phyloP scores from a whole-genome alignment of 2,888 invertebrate species.

The Drosophila lacicola region DNA sequence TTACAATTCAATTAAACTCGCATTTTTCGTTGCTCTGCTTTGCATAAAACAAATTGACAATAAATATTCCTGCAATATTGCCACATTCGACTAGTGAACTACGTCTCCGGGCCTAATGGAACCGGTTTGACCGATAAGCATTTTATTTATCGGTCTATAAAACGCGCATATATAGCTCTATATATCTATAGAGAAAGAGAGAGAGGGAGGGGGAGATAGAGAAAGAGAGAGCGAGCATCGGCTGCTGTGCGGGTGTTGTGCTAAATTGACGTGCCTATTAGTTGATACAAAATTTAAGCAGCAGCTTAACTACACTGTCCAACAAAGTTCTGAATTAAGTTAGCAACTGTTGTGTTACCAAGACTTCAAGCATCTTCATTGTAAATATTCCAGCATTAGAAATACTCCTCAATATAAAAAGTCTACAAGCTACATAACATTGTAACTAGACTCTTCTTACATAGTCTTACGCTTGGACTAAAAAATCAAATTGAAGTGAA shows the following conservation, averaged over 20 bases:
- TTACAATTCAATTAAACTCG: constrained; percentile 58
- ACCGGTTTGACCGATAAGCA: constrained; percentile 74
- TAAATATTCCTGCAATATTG: constrained; percentile 54
- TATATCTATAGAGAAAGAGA: constrained; percentile 9
- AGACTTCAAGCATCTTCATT: too few species aligned
- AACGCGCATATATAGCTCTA: constrained; percentile 5
- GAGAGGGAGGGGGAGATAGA: constrained; percentile 8
- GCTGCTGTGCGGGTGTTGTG: constrained; percentile 64
- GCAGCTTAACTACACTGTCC: constrained; percentile 47
- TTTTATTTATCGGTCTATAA: constrained; percentile 68
- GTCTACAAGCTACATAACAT: too few species aligned
- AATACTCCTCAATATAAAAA: too few species aligned
- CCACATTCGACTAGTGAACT: constrained; percentile 23
- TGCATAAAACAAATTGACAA: constrained; percentile 63
- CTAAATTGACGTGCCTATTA: constrained; percentile 35
- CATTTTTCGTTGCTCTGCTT: constrained; percentile 36
- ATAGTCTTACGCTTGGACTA: too few species aligned
- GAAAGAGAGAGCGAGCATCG: constrained; percentile 18
- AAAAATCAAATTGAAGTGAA: too few species aligned
- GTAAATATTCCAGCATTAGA: too few species aligned
- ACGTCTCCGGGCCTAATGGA: constrained; percentile 64
- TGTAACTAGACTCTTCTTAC: too few species aligned
- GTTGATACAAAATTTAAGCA: constrained; percentile 22
- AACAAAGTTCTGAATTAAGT: constrained; percentile 3
- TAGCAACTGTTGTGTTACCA: too few species aligned